Conservation (phyloP, 2,797 vertebrate species). For the Myoxocephalus aenaeus region DNA sequence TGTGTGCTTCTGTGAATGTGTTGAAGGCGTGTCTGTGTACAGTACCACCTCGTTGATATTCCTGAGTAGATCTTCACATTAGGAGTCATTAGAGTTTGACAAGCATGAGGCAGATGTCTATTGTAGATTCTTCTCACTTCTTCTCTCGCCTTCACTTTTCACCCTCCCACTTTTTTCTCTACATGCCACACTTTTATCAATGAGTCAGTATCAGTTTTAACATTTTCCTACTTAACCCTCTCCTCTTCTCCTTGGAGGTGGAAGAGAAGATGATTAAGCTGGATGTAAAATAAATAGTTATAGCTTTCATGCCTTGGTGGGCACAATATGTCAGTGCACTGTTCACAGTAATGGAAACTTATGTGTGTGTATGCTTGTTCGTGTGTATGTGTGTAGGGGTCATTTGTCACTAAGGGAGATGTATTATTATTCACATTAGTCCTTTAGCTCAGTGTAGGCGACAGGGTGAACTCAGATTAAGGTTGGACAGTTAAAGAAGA, state of each 20-base stretch:
- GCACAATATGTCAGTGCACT: conserved; percentile 22
- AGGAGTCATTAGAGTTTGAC: conserved; percentile 45
- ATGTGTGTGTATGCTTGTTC: background rate
- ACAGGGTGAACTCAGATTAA: conserved; percentile 35
- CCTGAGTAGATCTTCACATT: conserved; percentile 42
- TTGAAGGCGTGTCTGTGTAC: conserved; percentile 3
- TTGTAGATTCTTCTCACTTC: conserved; percentile 23
- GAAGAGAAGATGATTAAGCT: conserved; percentile 55
- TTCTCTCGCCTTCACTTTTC: conserved; percentile 27
- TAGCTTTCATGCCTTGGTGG: conserved; percentile 49
- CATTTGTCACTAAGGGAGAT: conserved; percentile 50
- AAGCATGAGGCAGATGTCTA: conserved; percentile 15
- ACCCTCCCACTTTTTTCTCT: conserved; percentile 9
- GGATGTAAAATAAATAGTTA: conserved; percentile 63
- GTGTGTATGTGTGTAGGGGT: conserved; percentile 18
- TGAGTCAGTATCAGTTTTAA: conserved; percentile 7
- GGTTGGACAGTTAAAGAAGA: conserved; percentile 26
- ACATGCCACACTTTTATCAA: conserved; percentile 20
- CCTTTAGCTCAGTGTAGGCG: background rate
- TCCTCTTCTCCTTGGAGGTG: conserved; percentile 19
- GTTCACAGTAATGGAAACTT: conserved; percentile 33
- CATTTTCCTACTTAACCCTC: conserved; percentile 13
- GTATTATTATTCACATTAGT: conserved; percentile 41
- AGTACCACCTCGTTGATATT: conserved; percentile 51
- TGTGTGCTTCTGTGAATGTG: conserved; percentile 1